Percentiles rank a stretch among this genome's conserved stretches.
Conservation (phyloP, 2,888 invertebrate species). For the Ochropacha duplaris region DNA sequence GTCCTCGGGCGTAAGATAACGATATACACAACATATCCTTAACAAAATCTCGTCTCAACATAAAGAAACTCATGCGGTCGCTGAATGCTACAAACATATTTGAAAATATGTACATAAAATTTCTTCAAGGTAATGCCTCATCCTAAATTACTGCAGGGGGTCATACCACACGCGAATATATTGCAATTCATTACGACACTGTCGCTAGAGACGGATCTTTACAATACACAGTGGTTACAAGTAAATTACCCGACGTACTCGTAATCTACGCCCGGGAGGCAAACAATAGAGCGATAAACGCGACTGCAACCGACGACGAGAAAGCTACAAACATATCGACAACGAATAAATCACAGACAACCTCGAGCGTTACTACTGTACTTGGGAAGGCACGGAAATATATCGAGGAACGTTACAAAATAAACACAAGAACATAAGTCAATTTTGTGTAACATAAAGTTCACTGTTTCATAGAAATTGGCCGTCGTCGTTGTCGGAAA, state of each 20-base stretch:
- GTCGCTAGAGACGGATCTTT: constrained; percentile 51
- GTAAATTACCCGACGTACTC: constrained; percentile 63
- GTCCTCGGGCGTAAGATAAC: constrained; percentile 52
- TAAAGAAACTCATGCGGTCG: not conserved
- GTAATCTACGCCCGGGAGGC: constrained; percentile 60
- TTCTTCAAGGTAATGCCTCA: constrained; percentile 41
- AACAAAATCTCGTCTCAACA: constrained; percentile 15
- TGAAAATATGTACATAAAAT: constrained; percentile 8
- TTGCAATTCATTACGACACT: constrained; percentile 58
- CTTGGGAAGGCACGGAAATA: constrained; percentile 44
- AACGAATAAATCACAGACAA: constrained; percentile 72
- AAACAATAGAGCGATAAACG: constrained; percentile 79
- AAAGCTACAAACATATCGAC: constrained; percentile 72
- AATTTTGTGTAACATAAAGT: constrained; percentile 51
- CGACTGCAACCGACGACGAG: constrained; percentile 56
- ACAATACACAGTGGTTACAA: constrained; percentile 62
- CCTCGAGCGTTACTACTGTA: constrained; percentile 50
- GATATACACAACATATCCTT: constrained; percentile 26
- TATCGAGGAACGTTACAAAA: constrained; percentile 44
- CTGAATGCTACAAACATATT: not conserved
- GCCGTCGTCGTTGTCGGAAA: constrained; percentile 18
- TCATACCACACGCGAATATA: constrained; percentile 46
- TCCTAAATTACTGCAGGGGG: constrained; percentile 38
- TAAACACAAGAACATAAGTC: constrained; percentile 51
- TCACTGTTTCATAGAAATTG: constrained; percentile 32